Base-by-base conservation (phyloP, 2,888 invertebrate species). In the Sphaerophoria rueppellii region DNA sequence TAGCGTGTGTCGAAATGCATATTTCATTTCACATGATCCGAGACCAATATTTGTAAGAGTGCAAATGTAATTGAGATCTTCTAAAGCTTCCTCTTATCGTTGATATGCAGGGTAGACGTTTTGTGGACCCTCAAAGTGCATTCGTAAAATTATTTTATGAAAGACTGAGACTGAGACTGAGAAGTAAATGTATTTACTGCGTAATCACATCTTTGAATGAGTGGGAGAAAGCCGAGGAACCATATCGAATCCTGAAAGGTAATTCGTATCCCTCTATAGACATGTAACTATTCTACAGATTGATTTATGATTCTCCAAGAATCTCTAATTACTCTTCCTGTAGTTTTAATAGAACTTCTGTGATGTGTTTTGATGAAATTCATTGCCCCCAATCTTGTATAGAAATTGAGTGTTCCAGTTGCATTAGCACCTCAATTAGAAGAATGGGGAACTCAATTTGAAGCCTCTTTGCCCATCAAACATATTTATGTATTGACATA, bases 31-130 rank as follows among this genome's bases (percentile, higher is more conserved):
- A 48, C 5, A 65, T 48, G 16, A 67, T 67, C 52, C 52, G 32
- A 61, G 60, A 60, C 60, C 60, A 60, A 60, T 43, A 43, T 6
- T 11, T 9, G 12, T 9, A 11, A 43, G 43, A 43, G 73, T 54
- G 77, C 70, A 87, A 87, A 86, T 87, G 87, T 86, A 87, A 87
- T 87, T 87, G 87, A 87, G 82, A 78, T 73, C 40, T 67, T 50
- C 50, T 9, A 43, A 11, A 43, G 40, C 40, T 43, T 43, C 12
- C 43, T 43, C 9, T 2, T 58, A 7, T 55, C 65, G 73, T 65
- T 71, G 71, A 61, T 71, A 76, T 67, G 71, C 78, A 86, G 77
- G 61, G 61, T 63, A 71, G 65, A 86, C 82, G 86, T 63, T 86
- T 82, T 86, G 74, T 67, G 67, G 82, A 74, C 65, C 24, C 24